Base-by-base conservation (phyloP, 1,140 invertebrate genomes). In the Temnothorax longispinosus region DNA sequence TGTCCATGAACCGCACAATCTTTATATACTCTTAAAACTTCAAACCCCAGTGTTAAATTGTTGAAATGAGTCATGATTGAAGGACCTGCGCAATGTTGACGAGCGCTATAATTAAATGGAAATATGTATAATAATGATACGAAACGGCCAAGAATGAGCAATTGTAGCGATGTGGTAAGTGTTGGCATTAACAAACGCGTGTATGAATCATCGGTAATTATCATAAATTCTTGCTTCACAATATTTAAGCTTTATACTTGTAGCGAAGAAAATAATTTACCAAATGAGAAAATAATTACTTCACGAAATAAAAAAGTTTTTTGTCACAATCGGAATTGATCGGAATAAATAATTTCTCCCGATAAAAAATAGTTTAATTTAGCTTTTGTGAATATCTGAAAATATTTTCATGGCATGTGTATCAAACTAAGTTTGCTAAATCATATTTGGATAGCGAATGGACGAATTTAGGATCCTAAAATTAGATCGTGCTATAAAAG, bases 191-290 rank as follows among this genome's bases (percentile, higher is more conserved):
- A 54, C 18, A 71, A 27, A 54, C 38, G 35, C 8, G 21, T 71
- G 77, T 13, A 47, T 47, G 44, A 81, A 69, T 81, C 64, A 81
- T 71, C 77, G 21, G 47, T 27, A 44, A 82, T 72, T 71, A 81
- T 44, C 38, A 65, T 38, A 41, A 44, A 71, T 18, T 32, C 8
- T 44, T 13, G n/a, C 69, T 58, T 82, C 44, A 27, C 6, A 58
- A 72, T 3, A 21, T 35, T 71, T 71, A 41, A 47, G 56, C 10
- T 81, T 80, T 44, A 10, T 35, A 47, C 35, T 52, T 27, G n/a
- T 11, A 27, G 4, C 2, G 8, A 41, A 52, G 13, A 65, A 10
- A 8, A n/a, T 27, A 41, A 15, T 67, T 67, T 69, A 21, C 2
- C 32, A 76, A 76, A 4, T 80, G 8, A 13, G 2, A 38, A 41